Evolutionary conservation across 1,140 invertebrate genomes (phyloP).

Genomic region (Physella acuta): DNA sequence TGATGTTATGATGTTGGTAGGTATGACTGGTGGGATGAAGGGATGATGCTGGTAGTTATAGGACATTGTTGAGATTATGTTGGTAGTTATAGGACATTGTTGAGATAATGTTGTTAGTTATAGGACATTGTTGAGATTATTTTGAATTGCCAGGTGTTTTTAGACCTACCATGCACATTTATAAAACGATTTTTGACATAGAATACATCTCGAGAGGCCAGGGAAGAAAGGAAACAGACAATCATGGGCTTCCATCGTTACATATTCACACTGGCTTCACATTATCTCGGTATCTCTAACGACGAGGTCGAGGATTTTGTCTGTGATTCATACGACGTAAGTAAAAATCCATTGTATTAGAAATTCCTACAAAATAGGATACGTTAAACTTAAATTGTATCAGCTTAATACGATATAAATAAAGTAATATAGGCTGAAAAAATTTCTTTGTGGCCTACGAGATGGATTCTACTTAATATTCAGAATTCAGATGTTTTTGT

Average conservation of each 20-base stretch:
- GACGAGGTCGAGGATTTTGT: conserved; percentile 36
- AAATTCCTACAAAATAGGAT: too few species aligned
- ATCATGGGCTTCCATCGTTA: conserved; percentile 35
- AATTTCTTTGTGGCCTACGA: too few species aligned
- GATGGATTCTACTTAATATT: too few species aligned
- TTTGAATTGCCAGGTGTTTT: neutral
- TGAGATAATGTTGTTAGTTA: neutral
- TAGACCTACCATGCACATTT: neutral
- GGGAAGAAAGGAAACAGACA: conserved; percentile 35
- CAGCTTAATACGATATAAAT: too few species aligned
- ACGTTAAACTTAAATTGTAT: too few species aligned
- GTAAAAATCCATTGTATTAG: too few species aligned
- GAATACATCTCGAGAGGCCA: neutral
- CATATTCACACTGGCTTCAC: conserved; percentile 33
- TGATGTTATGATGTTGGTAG: neutral
- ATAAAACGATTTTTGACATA: neutral
- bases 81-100: neutral
- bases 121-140: neutral
- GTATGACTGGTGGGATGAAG: neutral
- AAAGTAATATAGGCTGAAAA: too few species aligned
- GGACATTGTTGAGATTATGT: neutral
- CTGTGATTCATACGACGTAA: neutral
- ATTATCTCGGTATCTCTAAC: conserved; percentile 35
- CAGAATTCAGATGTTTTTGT: too few species aligned
- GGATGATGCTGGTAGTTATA: neutral